A percentile compares a stretch with the other conserved stretches of the same genome.
Conservation (phyloP, 1,140 invertebrate genomes). For the Drosophila pallidifrons region DNA sequence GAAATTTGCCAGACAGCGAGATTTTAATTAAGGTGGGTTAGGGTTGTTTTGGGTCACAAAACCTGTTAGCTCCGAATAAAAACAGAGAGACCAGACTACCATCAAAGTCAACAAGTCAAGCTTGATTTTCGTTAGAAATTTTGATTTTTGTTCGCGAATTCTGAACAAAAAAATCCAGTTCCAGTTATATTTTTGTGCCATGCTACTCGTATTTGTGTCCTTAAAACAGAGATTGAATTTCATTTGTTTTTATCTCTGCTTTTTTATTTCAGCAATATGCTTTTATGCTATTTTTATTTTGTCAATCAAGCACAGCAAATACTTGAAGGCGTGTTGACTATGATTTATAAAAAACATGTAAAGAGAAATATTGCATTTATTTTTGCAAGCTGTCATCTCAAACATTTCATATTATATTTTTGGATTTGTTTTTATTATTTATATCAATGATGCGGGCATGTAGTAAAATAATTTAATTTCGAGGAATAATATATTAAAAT, state of each 20-base stretch:
- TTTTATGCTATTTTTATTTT: constrained; percentile 11
- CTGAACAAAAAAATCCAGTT: not conserved
- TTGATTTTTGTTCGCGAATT: no score
- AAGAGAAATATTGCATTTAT: not conserved
- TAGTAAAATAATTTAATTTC: no score
- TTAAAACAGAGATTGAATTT: not conserved
- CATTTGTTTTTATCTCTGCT: not conserved
- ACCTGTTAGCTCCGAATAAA: not conserved
- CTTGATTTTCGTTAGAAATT: not conserved
- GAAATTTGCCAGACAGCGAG: constrained; percentile 58
- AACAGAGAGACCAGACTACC: not conserved
- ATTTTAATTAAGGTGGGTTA: constrained; percentile 61
- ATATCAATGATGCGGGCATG: no score
- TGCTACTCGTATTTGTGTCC: no score
- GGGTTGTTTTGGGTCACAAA: not conserved
- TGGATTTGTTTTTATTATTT: no score
- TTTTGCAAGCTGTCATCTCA: not conserved
- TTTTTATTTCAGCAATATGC: constrained; percentile 1
- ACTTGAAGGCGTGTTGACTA: not conserved
- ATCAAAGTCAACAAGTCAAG: not conserved
- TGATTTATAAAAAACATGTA: not conserved
- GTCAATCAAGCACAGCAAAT: constrained; percentile 1
- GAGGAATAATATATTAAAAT: no score
- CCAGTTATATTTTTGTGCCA: not conserved
- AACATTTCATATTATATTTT: no score